Conservation (phyloP, 2,113 vertebrate species). For the Chinchilla lanigera region DNA sequence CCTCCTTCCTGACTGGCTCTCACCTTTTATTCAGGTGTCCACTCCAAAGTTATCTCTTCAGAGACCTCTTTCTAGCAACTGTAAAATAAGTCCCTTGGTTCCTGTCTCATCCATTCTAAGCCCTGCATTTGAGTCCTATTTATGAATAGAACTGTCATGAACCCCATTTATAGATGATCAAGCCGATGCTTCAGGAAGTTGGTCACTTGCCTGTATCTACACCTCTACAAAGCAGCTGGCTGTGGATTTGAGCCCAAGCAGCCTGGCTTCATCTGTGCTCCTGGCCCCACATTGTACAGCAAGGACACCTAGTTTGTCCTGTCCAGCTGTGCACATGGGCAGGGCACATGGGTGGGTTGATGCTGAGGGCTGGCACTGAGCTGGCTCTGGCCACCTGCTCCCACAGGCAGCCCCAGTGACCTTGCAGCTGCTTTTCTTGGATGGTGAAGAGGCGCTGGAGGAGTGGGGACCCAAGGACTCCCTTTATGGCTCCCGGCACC, state of each 20-base stretch:
- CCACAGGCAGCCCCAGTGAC: slow-evolving; percentile 81
- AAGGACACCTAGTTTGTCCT: background rate
- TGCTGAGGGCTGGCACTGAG: background rate
- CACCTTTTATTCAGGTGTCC: background rate
- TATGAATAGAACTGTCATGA: background rate
- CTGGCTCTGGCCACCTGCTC: background rate
- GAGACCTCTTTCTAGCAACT: background rate
- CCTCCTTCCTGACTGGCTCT: background rate
- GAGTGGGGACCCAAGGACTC: slow-evolving; percentile 93
- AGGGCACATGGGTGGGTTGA: background rate
- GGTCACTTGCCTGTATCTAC: background rate
- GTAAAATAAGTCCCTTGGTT: background rate
- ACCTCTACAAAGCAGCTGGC: background rate
- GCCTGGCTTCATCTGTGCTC: background rate
- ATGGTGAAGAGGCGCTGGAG: slow-evolving; percentile 93
- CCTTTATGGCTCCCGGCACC: slow-evolving; percentile 93
- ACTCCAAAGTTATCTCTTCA: background rate
- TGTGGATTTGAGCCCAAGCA: background rate
- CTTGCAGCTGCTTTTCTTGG: slow-evolving; percentile 94
- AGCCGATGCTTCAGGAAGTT: background rate
- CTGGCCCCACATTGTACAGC: background rate
- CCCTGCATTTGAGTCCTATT: background rate
- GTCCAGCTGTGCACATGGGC: background rate
- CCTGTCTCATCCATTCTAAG: background rate
- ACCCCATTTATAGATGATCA: background rate